Evolutionary conservation across 2,888 invertebrate species (phyloP).

Genomic region (Scaptomyza caliginosa): DNA sequence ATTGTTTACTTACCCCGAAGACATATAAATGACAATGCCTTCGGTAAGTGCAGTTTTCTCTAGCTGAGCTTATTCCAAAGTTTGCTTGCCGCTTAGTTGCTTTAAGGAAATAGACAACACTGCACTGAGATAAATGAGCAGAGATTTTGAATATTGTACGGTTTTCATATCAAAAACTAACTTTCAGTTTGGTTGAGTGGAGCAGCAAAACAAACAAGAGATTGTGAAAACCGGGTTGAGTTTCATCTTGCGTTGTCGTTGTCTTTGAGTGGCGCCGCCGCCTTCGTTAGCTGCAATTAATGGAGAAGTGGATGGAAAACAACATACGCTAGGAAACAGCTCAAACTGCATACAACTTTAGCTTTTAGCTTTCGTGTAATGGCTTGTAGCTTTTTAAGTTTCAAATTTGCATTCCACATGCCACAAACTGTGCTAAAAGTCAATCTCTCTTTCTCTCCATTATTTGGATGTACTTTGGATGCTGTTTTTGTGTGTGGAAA

Average conservation of each 20-base stretch:
- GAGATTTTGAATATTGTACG: not conserved
- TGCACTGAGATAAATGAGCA: not conserved
- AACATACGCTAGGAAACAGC: constrained; percentile 25
- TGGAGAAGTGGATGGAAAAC: constrained; percentile 67
- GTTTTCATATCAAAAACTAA: too few relatives aligned
- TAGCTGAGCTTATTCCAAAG: constrained; percentile 23
- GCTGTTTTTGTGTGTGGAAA: constrained; percentile 49
- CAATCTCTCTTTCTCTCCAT: too few relatives aligned
- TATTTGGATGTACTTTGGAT: too few relatives aligned
- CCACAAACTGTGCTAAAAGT: constrained; percentile 37
- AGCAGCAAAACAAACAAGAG: constrained; percentile 1
- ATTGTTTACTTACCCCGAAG: not conserved
- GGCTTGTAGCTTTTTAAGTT: not conserved
- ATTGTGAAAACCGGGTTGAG: not conserved
- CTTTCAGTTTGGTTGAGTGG: not conserved
- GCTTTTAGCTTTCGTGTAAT: constrained; percentile 1
- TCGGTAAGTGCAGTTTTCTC: constrained; percentile 23
- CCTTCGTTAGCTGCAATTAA: constrained; percentile 76
- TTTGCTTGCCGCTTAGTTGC: constrained; percentile 31
- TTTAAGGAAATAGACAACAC: not conserved
- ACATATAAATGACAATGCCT: constrained; percentile 6
- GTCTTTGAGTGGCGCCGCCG: constrained; percentile 52
- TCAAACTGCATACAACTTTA: constrained; percentile 34
- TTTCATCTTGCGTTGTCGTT: constrained; percentile 17
- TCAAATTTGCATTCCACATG: constrained; percentile 47